Percentiles rank a stretch among this genome's conserved stretches.
Conservation (phyloP, 2,888 invertebrate genomes). For the Amitus sp. region DNA sequence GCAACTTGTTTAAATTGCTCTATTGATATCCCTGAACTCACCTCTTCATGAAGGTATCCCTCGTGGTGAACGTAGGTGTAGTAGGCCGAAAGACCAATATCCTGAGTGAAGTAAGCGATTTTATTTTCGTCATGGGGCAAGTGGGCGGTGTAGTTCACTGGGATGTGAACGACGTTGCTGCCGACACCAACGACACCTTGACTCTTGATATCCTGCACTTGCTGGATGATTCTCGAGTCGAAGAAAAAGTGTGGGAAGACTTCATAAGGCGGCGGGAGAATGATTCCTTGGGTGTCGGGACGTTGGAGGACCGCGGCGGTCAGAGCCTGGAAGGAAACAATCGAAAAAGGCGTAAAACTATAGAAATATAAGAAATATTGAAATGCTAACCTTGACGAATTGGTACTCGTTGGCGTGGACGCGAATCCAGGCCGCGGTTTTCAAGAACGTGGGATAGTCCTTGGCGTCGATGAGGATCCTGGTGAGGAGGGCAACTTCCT, state of each 20-base stretch:
- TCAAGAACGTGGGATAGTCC: slow-evolving; percentile 76
- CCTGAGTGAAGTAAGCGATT: slow-evolving; percentile 77
- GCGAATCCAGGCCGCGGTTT: slow-evolving; percentile 76
- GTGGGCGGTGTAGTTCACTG: slow-evolving; percentile 71
- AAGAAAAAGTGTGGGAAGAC: slow-evolving; percentile 78
- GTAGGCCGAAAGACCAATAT: slow-evolving; percentile 75
- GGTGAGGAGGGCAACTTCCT: slow-evolving; percentile 74
- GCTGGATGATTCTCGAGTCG: slow-evolving; percentile 74
- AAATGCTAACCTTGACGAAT: slow-evolving; percentile 68
- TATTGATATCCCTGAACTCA: slow-evolving; percentile 45
- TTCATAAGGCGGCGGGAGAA: slow-evolving; percentile 78
- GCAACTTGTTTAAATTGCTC: not conserved
- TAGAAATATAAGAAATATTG: too few relatives aligned
- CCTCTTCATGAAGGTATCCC: slow-evolving; percentile 64
- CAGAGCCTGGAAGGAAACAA: slow-evolving; percentile 68
- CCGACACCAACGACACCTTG: slow-evolving; percentile 32
- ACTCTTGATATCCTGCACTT: slow-evolving; percentile 68
- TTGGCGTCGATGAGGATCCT: slow-evolving; percentile 77
- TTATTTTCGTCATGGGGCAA: slow-evolving; percentile 69
- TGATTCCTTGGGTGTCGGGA: slow-evolving; percentile 72
- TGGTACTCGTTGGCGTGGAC: slow-evolving; percentile 76
- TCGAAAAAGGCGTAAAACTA: too few relatives aligned
- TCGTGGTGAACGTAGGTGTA: slow-evolving; percentile 73
- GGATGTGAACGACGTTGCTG: slow-evolving; percentile 68
- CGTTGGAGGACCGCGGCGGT: slow-evolving; percentile 73